These are phyloP conservation scores for Chironomus striatipennis DNA, from an alignment of 1,140 invertebrate species.

Conservation along the genomic window DNA sequence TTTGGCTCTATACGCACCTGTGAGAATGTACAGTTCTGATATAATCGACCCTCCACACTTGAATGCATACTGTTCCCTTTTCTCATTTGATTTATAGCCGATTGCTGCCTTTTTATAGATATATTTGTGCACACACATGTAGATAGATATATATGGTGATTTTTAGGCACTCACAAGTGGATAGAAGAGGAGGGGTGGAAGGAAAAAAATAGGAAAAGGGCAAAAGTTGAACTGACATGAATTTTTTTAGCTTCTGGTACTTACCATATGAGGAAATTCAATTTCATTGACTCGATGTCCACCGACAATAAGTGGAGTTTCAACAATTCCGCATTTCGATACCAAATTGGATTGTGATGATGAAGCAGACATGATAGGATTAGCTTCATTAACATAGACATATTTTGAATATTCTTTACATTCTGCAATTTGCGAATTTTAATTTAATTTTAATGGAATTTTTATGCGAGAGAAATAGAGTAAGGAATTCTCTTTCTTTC, in stretches of 20 bases:
- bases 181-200: too few relatives aligned
- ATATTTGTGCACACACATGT: neutral
- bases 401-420: slow-evolving; percentile 35
- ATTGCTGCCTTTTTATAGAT: slow-evolving; percentile 13
- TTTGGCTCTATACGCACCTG: slow-evolving; percentile 36
- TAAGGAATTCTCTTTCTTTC: too few relatives aligned
- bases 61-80: neutral
- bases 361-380: slow-evolving; percentile 31
- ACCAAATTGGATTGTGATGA: slow-evolving; percentile 29
- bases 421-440: slow-evolving; percentile 29
- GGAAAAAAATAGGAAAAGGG: too few relatives aligned
- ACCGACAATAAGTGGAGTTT: slow-evolving; percentile 40
- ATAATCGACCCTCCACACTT: slow-evolving; percentile 38
- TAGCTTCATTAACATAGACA: slow-evolving; percentile 31
- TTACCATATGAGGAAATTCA: slow-evolving; percentile 46
- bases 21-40: slow-evolving; percentile 34
- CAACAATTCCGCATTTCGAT: slow-evolving; percentile 37
- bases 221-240: too few relatives aligned
- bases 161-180: too few relatives aligned
- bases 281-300: slow-evolving; percentile 34
- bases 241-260: neutral
- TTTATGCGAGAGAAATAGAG: too few relatives aligned
- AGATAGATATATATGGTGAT: neutral
- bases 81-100: slow-evolving; percentile 3
- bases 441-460: too few relatives aligned